Evolutionary conservation across 1,140 invertebrate genomes (phyloP).

Genomic region (Drosophila mojavensis): DNA sequence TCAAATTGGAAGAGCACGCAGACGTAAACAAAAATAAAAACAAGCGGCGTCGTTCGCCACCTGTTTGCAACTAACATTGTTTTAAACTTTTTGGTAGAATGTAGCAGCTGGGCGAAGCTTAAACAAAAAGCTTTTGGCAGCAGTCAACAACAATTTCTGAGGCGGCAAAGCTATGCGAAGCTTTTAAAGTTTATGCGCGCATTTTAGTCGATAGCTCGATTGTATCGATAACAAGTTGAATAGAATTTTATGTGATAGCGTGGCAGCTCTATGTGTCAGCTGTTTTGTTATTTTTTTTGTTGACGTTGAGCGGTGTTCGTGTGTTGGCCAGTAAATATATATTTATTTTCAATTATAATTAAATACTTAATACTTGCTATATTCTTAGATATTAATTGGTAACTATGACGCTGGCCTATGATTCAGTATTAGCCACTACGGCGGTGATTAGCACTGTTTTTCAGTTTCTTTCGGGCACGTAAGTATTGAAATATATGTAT

Average conservation of each 20-base stretch:
- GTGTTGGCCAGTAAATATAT: constrained; percentile 14
- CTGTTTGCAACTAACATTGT: constrained; percentile 23
- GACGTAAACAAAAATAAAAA: not conserved
- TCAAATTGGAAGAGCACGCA: not conserved
- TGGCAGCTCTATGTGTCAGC: constrained; percentile 37
- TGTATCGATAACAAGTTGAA: not conserved
- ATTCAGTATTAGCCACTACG: constrained; percentile 84
- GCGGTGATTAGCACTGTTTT: constrained; percentile 88
- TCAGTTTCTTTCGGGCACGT: constrained; percentile 88
- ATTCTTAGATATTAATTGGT: constrained; percentile 6
- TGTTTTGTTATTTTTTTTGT: constrained; percentile 65
- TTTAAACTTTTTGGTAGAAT: constrained; percentile 29
- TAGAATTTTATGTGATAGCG: not conserved
- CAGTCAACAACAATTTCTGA: constrained; percentile 13
- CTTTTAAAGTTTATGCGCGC: constrained; percentile 7
- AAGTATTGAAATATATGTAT: constrained; percentile 39
- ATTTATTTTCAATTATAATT: constrained; percentile 15
- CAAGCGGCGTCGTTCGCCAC: constrained; percentile 23
- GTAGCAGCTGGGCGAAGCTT: not conserved
- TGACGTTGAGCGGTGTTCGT: constrained; percentile 54
- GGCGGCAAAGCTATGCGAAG: constrained; percentile 11
- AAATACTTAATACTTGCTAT: constrained; percentile 26
- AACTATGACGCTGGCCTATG: constrained; percentile 64
- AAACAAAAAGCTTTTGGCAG: constrained; percentile 13
- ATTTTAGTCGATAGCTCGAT: constrained; percentile 12